A percentile compares a stretch with the other conserved stretches of the same genome.
Conservation (phyloP, 2,888 invertebrate genomes). For the Andrena praecox region DNA sequence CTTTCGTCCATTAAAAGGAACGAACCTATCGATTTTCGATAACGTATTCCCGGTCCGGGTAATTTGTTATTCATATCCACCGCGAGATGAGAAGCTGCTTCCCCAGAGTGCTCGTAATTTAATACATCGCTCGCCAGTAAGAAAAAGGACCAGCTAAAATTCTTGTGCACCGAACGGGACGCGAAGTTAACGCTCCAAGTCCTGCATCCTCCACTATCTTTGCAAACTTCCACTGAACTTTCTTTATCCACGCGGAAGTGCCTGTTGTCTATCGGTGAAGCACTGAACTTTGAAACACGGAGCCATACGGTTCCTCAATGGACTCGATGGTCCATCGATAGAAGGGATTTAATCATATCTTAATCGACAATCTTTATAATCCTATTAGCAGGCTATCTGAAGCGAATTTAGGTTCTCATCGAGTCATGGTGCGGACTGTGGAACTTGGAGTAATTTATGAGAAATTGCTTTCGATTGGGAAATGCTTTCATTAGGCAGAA, state of each 20-base stretch:
- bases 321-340: not conserved
- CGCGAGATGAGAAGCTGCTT: conserved; percentile 47
- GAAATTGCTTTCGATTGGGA: no score
- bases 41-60: conserved; percentile 62
- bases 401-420: not conserved
- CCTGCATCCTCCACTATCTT: conserved; percentile 7
- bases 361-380: not conserved
- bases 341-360: not conserved
- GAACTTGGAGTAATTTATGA: no score
- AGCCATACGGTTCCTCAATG: not conserved
- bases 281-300: not conserved
- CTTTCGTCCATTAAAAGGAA: conserved; percentile 60
- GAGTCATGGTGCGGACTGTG: not conserved
- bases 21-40: conserved; percentile 65
- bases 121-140: conserved; percentile 44
- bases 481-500: no score
- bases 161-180: conserved; percentile 1
- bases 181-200: not conserved
- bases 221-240: conserved; percentile 7
- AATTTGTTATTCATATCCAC: conserved; percentile 68
- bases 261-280: not conserved
- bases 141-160: conserved; percentile 27
- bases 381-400: not conserved
- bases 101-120: conserved; percentile 53
- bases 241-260: not conserved